Evolutionary conservation across 2,113 vertebrate genomes (phyloP).

Genomic region (Hucho hucho): DNA sequence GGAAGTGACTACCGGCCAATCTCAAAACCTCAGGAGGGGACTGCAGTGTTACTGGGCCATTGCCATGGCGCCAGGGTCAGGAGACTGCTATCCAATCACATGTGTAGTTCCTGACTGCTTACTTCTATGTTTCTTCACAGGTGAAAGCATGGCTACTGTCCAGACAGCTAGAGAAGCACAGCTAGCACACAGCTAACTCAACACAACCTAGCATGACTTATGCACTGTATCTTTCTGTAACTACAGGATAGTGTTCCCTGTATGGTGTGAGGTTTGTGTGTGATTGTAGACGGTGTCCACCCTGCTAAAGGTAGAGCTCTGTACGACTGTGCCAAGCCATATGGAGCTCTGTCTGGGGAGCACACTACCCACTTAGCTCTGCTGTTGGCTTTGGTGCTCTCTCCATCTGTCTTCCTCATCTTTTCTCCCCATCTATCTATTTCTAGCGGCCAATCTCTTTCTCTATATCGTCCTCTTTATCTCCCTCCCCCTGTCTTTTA

Average conservation of each 20-base stretch:
- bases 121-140: background rate
- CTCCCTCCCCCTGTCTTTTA: slow-evolving; percentile 5
- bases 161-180: background rate
- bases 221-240: background rate
- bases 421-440: slow-evolving; percentile 42
- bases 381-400: slow-evolving; percentile 68
- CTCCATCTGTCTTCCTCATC: slow-evolving; percentile 67
- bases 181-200: background rate
- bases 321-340: slow-evolving; percentile 70
- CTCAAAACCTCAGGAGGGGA: background rate
- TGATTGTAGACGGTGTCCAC: slow-evolving; percentile 48
- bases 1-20: background rate
- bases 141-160: background rate
- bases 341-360: slow-evolving; percentile 75
- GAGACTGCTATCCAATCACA: background rate
- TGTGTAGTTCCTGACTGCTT: background rate
- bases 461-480: slow-evolving; percentile 12
- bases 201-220: background rate
- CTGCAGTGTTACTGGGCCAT: background rate
- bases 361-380: slow-evolving; percentile 74
- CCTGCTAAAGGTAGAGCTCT: slow-evolving; percentile 34
- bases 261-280: slow-evolving; percentile 39
- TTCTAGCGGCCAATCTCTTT: slow-evolving; percentile 29
- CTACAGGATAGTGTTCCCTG: slow-evolving; percentile 29
- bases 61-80: background rate